Evolutionary conservation across 2,888 invertebrate species (phyloP).

Genomic region (Tricholauxania praeusta): DNA sequence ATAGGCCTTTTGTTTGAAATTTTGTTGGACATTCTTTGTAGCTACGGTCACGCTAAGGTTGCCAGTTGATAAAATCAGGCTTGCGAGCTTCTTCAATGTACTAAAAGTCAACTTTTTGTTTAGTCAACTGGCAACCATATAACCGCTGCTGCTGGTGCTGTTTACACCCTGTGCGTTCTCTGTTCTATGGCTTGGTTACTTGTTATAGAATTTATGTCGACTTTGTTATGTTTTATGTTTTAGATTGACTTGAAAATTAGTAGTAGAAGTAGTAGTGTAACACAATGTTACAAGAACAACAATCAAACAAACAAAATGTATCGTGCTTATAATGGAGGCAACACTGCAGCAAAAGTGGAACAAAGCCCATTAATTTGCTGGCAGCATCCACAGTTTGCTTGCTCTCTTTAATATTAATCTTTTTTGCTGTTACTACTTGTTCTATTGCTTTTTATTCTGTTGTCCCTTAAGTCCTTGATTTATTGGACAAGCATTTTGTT

Average conservation of each 20-base stretch:
- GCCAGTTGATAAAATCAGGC: too few species aligned
- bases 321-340: not conserved
- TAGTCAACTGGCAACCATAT: not conserved
- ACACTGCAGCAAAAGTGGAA: conserved; percentile 2
- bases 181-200: not conserved
- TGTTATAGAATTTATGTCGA: conserved; percentile 2
- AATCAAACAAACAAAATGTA: conserved; percentile 13
- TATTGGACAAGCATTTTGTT: conserved; percentile 22
- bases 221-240: conserved; percentile 38
- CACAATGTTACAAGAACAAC: conserved; percentile 3
- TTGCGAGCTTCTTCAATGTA: too few species aligned
- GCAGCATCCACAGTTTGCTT: conserved; percentile 5
- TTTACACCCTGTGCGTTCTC: not conserved
- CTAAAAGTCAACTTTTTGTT: not conserved
- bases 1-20: too few species aligned
- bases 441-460: conserved; percentile 22
- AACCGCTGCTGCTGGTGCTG: not conserved
- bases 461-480: conserved; percentile 31
- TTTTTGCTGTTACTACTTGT: not conserved
- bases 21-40: too few species aligned
- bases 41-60: too few species aligned
- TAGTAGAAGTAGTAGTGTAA: conserved; percentile 22
- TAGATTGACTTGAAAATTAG: conserved; percentile 44
- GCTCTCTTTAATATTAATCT: not conserved
- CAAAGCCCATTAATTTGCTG: conserved; percentile 17